Evolutionary conservation across 2,888 invertebrate genomes (phyloP), one percentile per base, ranked within the genome.

Genomic region (Chymomyza fuscimana): DNA sequence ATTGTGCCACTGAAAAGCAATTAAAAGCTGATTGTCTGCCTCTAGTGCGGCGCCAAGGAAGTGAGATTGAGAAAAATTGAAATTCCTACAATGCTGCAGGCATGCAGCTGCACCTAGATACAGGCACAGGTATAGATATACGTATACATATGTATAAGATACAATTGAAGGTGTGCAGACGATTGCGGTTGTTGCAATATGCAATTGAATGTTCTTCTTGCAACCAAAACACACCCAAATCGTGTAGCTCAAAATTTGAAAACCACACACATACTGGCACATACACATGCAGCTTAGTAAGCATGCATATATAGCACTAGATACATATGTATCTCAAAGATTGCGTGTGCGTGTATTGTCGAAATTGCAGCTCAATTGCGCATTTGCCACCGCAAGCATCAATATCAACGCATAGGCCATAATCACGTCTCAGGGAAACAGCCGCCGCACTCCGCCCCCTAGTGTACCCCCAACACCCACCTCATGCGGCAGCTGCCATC

Each of bases 1-100:
- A 51, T 36, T 65, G 51, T 51, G 65, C 73, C 78, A 70, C 79
- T 86, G 78, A 81, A 89, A 89, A 89, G 88, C 88, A 91, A 91
- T 91, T 91, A 91, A 89, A 89, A 86, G 76, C 86, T 90, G 90
- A 91, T 91, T 91, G 89, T 82, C 78, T 82, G 79, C 76, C 77
- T 69, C 77, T 78, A 70, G 65, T 64, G 58, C 67, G 61, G 59
- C 61, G 63, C 56, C 69, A 54, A 68, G 72, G 40, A 60, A 76
- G n/a, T 72, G 72, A 67, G 69, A 69, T 76, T 60, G 71, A 73
- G 78, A 87, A 87, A 85, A 85, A 85, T 79, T 77, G 72, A 82
- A 85, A 82, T 78, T 79, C 65, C 70, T 78, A 46, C 78, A 71
- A 73, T 59, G 32, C 74, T 77, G 76, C 75, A 72, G 63, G 65